Percentiles rank a stretch among this genome's conserved stretches.
These are phyloP conservation scores for Taenaris catops DNA, from an alignment of 2,888 invertebrate genomes.

Conservation along the genomic window DNA sequence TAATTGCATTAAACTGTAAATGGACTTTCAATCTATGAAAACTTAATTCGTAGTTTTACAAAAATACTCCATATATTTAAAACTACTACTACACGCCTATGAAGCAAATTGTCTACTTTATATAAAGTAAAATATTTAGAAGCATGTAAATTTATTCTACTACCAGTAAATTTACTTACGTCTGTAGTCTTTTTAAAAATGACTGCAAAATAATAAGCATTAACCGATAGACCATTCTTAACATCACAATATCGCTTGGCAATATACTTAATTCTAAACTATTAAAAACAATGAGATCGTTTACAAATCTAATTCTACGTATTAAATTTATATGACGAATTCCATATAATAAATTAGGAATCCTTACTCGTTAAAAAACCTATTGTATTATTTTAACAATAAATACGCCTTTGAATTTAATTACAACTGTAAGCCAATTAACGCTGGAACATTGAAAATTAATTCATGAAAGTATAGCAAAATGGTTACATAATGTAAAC, in stretches of 20 bases:
- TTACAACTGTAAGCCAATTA: too few relatives aligned
- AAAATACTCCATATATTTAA: constrained; percentile 19
- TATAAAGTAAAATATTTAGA: constrained; percentile 13
- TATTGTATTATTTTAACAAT: too few relatives aligned
- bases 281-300: constrained; percentile 14
- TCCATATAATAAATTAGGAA: too few relatives aligned
- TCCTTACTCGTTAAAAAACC: too few relatives aligned
- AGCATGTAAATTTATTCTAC: constrained; percentile 24
- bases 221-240: constrained; percentile 30
- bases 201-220: constrained; percentile 17
- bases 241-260: constrained; percentile 76
- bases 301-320: constrained; percentile 14
- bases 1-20: constrained; percentile 1
- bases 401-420: too few relatives aligned
- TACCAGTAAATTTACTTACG: constrained; percentile 16
- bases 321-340: too few relatives aligned
- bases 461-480: too few relatives aligned
- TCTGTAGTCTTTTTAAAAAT: constrained; percentile 13
- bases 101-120: constrained; percentile 15
- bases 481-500: too few relatives aligned
- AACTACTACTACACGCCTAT: constrained; percentile 17
- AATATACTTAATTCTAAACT: constrained; percentile 38
- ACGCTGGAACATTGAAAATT: too few relatives aligned
- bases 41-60: constrained; percentile 16
- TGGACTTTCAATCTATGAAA: constrained; percentile 12